Base-by-base conservation (phyloP, 2,888 invertebrate genomes). In the Xanthorhoe spadicearia region DNA sequence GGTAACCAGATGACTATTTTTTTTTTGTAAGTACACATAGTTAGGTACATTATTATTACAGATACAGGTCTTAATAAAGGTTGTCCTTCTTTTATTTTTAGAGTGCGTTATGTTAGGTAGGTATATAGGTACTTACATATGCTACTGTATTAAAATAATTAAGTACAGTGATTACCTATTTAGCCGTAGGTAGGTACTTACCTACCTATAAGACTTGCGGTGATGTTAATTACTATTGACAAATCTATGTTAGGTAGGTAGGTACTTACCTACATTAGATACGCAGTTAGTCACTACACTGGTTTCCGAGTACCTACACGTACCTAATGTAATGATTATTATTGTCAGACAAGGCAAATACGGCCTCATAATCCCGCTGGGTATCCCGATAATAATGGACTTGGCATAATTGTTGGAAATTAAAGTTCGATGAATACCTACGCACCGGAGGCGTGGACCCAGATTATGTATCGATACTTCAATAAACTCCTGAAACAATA, bases 191-290 rank as follows among this genome's bases (percentile, higher is more conserved):
- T n/a, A n/a, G n/a, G 15, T 46, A 46, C 15, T 6, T 74, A 74
- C 15, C 15, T 56, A 74, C n/a, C 74, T 77, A 62, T 66, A 66
- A 67, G 68, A 73, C 70, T 66, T 81, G 78, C 73, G 80, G 79
- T 75, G 70, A 66, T 72, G 79, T 79, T 79, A 77, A 81, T 80
- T 81, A 83, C 78, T 79, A 83, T 78, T 79, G 79, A 79, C 74
- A 73, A 71, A 79, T 68, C 71, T 76, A 69, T n/a, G n/a, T n/a
- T 74, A 72, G 65, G 67, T 72, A 71, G 65, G 69, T 65, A 72
- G 48, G 58, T 23, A 54, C 6, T n/a, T 60, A 35, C 51, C 55
- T 50, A 64, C 43, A 28, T 48, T 61, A 43, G 43, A 9, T 51
- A 63, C 10, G 5, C 53, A 58, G 52, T 17, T 51, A 43, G 38